Evolutionary conservation across 1,140 invertebrate species (phyloP), one percentile per base, ranked within the genome.

Genomic region (Bombus sibiricus): DNA sequence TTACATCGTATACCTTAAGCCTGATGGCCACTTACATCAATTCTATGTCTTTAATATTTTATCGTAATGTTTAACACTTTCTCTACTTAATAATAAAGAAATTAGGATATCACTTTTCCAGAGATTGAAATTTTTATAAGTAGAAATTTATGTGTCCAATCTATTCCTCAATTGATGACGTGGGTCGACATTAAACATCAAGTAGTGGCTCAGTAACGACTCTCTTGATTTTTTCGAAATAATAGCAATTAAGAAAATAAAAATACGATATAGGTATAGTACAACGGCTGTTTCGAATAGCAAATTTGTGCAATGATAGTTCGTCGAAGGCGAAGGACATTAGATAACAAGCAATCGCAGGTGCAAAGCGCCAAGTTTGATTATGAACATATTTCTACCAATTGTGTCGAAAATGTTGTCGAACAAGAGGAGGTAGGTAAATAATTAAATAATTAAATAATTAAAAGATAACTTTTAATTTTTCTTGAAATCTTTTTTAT

Each of bases 301-400:
- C 2, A 25, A 68, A 74, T 74, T 74, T 22, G 25, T 75, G 84
- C 53, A 34, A 94, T 95, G 94, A 92, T 94, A 66, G 91, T 93
- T 72, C 94, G 93, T 43, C 94, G 93, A 15, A 92, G 92, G 82
- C 92, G 91, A 81, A 86, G 81, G 80, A 84, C 62, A 12, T 39
- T 79, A 18, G 91, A 93, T 68, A 85, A 79, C 32, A 91, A 83
- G 34, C 43, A 72, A 5, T 57, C 18, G 15, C 62, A 85, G 72
- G 39, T 68, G 68, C 73, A 89, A 73, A 91, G 68, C 80, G 82
- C 85, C 39, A 91, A 93, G 68, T 92, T 91, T 78, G 82, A 80
- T 74, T 77, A 83, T 75, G 66, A 90, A 22, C 41, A 86, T 57
- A 83, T 59, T 74, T 25, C 47, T 53, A 76, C 25, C 25, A 86